These are phyloP conservation scores for Ophiothrix spiculata DNA, from an alignment of 35 echinoderm and acorn worm species.

Conservation along the genomic window DNA sequence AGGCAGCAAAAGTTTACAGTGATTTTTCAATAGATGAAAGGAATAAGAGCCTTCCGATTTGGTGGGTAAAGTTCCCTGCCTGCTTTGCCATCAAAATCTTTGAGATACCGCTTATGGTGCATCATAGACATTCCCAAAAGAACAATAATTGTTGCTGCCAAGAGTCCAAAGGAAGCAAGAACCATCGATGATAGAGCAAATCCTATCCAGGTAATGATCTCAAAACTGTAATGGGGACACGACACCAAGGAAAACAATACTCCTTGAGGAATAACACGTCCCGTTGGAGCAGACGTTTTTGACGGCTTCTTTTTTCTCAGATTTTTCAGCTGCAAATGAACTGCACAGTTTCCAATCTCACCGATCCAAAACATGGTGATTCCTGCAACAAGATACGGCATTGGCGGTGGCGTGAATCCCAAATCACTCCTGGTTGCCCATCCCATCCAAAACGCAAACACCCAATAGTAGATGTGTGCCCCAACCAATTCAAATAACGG, in stretches of 20 bases:
- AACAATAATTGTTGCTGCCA: slow-evolving; percentile 15
- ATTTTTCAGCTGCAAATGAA: slow-evolving; percentile 24
- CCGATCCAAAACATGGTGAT: neutral
- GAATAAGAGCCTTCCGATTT: slow-evolving; percentile 33
- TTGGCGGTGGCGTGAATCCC: neutral
- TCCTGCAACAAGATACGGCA: neutral
- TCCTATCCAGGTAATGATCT: slow-evolving; percentile 38
- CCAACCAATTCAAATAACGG: slow-evolving; percentile 7
- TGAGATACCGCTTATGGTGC: slow-evolving; percentile 29
- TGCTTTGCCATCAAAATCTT: slow-evolving; percentile 28
- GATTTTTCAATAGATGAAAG: slow-evolving; percentile 24
- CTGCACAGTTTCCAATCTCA: slow-evolving; percentile 31
- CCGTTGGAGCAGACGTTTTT: neutral
- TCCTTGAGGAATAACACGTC: slow-evolving; percentile 11
- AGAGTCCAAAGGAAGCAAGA: slow-evolving; percentile 4
- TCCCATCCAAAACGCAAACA: slow-evolving; percentile 30
- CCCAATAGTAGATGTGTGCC: slow-evolving; percentile 32
- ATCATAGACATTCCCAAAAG: neutral
- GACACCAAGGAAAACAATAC: slow-evolving; percentile 15
- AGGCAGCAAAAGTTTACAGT: too few species aligned
- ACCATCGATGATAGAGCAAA: slow-evolving; percentile 29
- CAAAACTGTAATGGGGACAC: slow-evolving; percentile 47
- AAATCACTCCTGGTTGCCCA: slow-evolving; percentile 18
- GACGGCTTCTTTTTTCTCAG: neutral
- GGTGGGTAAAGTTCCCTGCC: slow-evolving; percentile 40